Evolutionary conservation across 2,888 invertebrate genomes (phyloP).

Genomic region (Dicycla oo): DNA sequence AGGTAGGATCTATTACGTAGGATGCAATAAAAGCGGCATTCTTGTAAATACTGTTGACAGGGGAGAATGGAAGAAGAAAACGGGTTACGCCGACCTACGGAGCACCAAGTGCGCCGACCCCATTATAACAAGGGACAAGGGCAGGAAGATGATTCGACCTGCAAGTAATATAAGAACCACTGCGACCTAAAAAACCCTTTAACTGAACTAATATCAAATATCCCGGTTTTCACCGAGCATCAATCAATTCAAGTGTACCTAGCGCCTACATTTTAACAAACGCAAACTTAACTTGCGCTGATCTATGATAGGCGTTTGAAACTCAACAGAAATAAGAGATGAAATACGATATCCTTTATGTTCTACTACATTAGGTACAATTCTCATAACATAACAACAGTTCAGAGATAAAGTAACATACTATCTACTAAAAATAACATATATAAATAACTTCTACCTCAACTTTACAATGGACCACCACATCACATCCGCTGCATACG

Average conservation of each 20-base stretch:
- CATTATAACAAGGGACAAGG: no score
- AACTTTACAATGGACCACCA: not conserved
- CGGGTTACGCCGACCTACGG: not conserved
- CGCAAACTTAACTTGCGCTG: not conserved
- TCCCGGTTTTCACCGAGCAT: not conserved
- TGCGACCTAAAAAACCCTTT: not conserved
- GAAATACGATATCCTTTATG: not conserved
- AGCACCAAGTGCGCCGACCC: not conserved
- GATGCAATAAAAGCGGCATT: not conserved
- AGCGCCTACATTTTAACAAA: conserved; percentile 6
- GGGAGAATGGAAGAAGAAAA: not conserved
- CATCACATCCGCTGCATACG: not conserved
- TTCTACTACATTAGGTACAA: not conserved
- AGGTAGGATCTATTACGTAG: accelerated
- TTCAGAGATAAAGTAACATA: not conserved
- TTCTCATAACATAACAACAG: not conserved
- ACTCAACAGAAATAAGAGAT: not conserved
- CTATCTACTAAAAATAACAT: no score
- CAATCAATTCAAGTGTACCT: not conserved
- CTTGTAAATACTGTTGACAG: not conserved
- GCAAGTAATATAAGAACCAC: not conserved
- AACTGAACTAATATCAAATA: not conserved
- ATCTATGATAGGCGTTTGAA: conserved; percentile 4
- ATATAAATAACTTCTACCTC: not conserved
- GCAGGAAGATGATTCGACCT: not conserved